Percentiles rank a stretch among this genome's conserved stretches.
Conservation (phyloP, 2,888 invertebrate species). For the Rhabditophanes sp. region DNA sequence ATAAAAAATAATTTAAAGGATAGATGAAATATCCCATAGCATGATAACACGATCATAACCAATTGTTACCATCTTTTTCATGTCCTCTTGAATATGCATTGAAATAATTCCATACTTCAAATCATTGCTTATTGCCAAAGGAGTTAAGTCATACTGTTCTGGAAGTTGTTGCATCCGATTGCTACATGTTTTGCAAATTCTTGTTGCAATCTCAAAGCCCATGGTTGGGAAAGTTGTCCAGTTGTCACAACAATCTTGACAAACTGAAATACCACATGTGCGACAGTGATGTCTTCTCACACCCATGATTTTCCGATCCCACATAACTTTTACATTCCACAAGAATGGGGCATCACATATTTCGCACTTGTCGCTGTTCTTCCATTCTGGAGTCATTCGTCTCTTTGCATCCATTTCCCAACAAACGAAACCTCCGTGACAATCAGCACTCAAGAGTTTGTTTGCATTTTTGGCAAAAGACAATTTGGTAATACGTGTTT, state of each 20-base stretch:
- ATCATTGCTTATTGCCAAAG: constrained; percentile 84
- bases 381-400: constrained; percentile 79
- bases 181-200: constrained; percentile 82
- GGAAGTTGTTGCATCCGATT: constrained; percentile 32
- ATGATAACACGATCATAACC: constrained; percentile 89
- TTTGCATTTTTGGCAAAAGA: constrained; percentile 66
- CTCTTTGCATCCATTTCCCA: constrained; percentile 73
- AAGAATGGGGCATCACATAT: constrained; percentile 87
- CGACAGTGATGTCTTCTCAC: constrained; percentile 51
- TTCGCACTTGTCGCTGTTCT: constrained; percentile 81
- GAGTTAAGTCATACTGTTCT: constrained; percentile 53
- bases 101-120: constrained; percentile 74
- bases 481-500: constrained; percentile 70
- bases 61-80: constrained; percentile 71
- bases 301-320: constrained; percentile 62
- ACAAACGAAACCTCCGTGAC: constrained; percentile 74
- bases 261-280: constrained; percentile 78
- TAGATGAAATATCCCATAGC: constrained; percentile 43
- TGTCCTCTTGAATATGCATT: constrained; percentile 68
- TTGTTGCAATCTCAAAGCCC: constrained; percentile 93
- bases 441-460: constrained; percentile 70
- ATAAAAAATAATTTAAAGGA: no score
- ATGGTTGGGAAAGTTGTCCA: constrained; percentile 76
- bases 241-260: constrained; percentile 74
- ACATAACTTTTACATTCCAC: constrained; percentile 96